Conservation (phyloP, 2,113 vertebrate species). For the Hippocampus mohnikei region DNA sequence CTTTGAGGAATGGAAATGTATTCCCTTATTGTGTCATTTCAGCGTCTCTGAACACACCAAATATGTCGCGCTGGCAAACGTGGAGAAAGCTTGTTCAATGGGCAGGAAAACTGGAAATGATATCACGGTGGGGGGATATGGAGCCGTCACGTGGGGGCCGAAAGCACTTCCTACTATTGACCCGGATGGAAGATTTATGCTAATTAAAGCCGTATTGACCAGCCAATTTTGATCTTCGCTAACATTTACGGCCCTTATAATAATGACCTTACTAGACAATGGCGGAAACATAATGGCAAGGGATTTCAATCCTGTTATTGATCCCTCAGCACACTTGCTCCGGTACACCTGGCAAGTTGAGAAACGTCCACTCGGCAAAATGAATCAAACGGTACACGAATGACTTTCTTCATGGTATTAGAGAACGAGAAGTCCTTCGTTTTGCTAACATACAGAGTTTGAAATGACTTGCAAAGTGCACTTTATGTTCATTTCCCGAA, state of each 20-base stretch:
- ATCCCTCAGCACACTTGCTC: not conserved
- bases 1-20: constrained; percentile 27
- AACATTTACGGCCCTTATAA: not conserved
- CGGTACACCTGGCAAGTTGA: not conserved
- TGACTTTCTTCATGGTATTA: not conserved
- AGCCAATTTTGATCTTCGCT: not conserved
- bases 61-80: constrained; percentile 9
- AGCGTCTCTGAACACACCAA: constrained; percentile 6
- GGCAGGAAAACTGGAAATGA: not conserved
- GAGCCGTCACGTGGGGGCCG: not conserved
- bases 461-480: too few relatives aligned
- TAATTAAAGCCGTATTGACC: not conserved
- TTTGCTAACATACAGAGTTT: too few relatives aligned
- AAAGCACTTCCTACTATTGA: not conserved
- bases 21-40: constrained; percentile 21
- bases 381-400: not conserved
- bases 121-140: not conserved
- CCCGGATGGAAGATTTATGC: not conserved
- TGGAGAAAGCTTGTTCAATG: not conserved
- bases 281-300: not conserved
- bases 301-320: not conserved
- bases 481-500: too few relatives aligned
- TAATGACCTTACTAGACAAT: not conserved
- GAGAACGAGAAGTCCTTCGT: too few relatives aligned
- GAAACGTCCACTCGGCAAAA: not conserved